These are phyloP conservation scores for Micromys minutus DNA, from an alignment of 2,113 vertebrate species.

Conservation along the genomic window DNA sequence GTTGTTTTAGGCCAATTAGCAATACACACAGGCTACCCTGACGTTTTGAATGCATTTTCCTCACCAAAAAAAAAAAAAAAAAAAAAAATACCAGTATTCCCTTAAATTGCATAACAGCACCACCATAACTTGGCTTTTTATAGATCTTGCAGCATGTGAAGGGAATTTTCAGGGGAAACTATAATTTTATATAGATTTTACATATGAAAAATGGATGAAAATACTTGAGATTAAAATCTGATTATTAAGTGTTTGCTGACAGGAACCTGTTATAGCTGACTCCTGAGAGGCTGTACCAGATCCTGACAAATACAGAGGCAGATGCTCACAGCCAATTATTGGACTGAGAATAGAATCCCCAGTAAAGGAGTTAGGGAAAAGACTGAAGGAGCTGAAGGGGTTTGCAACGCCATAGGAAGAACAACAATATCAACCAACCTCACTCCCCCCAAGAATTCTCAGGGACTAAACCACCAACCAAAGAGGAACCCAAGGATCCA, in stretches of 20 bases:
- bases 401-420: too few species aligned
- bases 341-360: too few species aligned
- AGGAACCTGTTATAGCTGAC: too few species aligned
- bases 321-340: too few species aligned
- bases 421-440: too few species aligned
- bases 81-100: neutral
- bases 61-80: neutral
- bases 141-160: slow-evolving; percentile 48
- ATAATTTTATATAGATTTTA: neutral
- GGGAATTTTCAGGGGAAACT: slow-evolving; percentile 27
- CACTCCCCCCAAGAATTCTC: too few species aligned
- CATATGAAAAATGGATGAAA: neutral
- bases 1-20: slow-evolving; percentile 66
- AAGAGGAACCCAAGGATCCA: too few species aligned
- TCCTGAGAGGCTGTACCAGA: too few species aligned
- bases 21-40: neutral
- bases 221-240: slow-evolving; percentile 40
- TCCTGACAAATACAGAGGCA: too few species aligned
- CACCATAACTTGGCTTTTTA: slow-evolving; percentile 39
- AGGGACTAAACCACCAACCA: too few species aligned
- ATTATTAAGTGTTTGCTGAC: neutral
- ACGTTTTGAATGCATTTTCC: slow-evolving; percentile 41
- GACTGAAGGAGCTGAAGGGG: too few species aligned
- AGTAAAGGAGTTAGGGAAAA: too few species aligned
- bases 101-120: neutral